Conservation (phyloP, 2,888 invertebrate genomes). For the Yponomeuta malinellus region DNA sequence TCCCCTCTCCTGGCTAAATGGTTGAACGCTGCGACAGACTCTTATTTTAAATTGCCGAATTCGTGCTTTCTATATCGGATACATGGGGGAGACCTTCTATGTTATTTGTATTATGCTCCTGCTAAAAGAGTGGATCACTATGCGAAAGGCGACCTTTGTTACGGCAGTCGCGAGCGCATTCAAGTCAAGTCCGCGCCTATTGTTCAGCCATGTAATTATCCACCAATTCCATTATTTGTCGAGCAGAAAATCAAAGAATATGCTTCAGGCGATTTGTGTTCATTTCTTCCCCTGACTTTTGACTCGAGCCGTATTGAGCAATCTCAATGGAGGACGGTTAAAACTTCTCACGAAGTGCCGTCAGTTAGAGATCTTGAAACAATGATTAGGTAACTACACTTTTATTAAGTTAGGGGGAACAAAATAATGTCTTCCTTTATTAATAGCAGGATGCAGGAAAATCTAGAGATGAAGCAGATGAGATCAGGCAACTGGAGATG, state of each 20-base stretch:
- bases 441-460: not conserved
- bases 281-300: conserved; percentile 64
- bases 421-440: not conserved
- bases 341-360: conserved; percentile 68
- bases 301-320: conserved; percentile 59
- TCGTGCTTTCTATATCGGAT: no score
- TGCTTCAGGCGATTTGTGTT: conserved; percentile 43
- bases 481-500: no score
- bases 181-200: conserved; percentile 64
- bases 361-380: conserved; percentile 19
- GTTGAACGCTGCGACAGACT: no score
- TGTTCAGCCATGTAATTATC: conserved; percentile 71
- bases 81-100: no score
- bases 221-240: conserved; percentile 61
- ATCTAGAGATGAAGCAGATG: no score
- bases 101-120: not conserved
- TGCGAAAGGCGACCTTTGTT: not conserved
- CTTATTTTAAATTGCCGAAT: no score
- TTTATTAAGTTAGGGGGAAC: not conserved
- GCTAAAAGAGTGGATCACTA: not conserved
- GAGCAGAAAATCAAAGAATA: conserved; percentile 68
- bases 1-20: no score
- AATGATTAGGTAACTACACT: not conserved
- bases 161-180: conserved; percentile 35
- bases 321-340: conserved; percentile 66